These are phyloP conservation scores for Hanleya hanleyi DNA, from an alignment of 2,888 invertebrate genomes.

Conservation along the genomic window DNA sequence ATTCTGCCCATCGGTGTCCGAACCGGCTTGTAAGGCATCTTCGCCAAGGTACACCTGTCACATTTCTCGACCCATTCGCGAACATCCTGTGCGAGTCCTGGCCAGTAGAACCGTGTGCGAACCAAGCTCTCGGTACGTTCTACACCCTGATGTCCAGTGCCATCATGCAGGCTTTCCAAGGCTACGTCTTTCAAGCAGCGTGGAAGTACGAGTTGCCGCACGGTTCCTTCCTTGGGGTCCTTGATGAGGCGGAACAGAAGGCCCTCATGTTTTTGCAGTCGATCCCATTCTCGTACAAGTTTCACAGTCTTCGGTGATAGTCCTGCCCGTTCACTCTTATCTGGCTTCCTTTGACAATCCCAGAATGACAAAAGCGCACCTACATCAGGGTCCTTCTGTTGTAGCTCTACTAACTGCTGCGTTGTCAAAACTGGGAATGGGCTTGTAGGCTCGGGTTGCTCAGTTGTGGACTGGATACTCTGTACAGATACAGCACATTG, in stretches of 20 bases:
- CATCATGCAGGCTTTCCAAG: slow-evolving; percentile 23
- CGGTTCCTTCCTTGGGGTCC: slow-evolving; percentile 8
- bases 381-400: not conserved
- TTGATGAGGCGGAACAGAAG: slow-evolving; percentile 16
- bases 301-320: not conserved
- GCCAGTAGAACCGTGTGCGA: slow-evolving; percentile 19
- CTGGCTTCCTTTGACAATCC: not conserved
- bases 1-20: slow-evolving; percentile 13
- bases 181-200: slow-evolving; percentile 6
- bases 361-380: not conserved
- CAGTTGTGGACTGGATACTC: too few relatives aligned
- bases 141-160: slow-evolving; percentile 30
- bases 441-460: not conserved
- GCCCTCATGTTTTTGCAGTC: not conserved
- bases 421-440: not conserved
- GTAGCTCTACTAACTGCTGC: not conserved
- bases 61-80: slow-evolving; percentile 17
- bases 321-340: not conserved
- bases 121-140: slow-evolving; percentile 14
- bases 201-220: slow-evolving; percentile 22
- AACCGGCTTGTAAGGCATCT: slow-evolving; percentile 11
- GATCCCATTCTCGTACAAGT: slow-evolving; percentile 5
- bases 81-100: slow-evolving; percentile 20
- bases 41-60: slow-evolving; percentile 17
- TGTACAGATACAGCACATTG: too few relatives aligned